Evolutionary conservation across 2,888 invertebrate species (phyloP), one percentile per base, ranked within the genome.

Genomic region (Drosophila greeni): DNA sequence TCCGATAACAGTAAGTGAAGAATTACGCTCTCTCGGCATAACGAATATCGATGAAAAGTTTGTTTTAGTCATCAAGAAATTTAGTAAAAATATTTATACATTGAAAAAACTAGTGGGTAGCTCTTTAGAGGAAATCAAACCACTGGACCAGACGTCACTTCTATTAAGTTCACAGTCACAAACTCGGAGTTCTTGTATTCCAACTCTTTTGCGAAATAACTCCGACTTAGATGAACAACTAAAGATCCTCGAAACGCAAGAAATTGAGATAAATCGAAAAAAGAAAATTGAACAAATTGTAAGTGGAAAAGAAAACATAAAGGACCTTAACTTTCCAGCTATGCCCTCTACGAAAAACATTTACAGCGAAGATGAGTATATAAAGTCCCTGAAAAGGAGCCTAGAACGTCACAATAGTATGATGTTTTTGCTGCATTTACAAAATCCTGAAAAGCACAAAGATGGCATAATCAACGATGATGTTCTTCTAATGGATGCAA

Each of bases 321-420:
- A 26, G 37, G 29, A 47, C 31, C 14, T 20, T 14, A 31, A 18
- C 14, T 31, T 14, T 9, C 5, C 20, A 14, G 9, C 31, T 5
- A 20, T 31, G 9, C 31, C 5, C 20, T 78, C 84, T 4, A 78
- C 79, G 5, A 81, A 72, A 26, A 86, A 82, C 49, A 83, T 88
- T 42, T 89, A 89, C 65, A 87, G 83, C 57, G 85, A 88, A 55
- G 89, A 89, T 62, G 88, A 88, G 49, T 89, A 89, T 31, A 88
- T 89, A 0, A 84, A 85, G 53, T 88, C 89, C 0, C 64, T 89
- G 7, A 88, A 86, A 34, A 87, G 85, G 16, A 87, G 87, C 11
- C 67, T 89, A 12, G 88, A 89, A 49, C 82, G 88, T 0, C 88
- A 89, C 48, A 89, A 89, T 62, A 88, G 87, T 26, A 89, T 89